phyloP scores from a whole-genome alignment of 92 coral and sea anemone species.

The Blastomussa wellsi region DNA sequence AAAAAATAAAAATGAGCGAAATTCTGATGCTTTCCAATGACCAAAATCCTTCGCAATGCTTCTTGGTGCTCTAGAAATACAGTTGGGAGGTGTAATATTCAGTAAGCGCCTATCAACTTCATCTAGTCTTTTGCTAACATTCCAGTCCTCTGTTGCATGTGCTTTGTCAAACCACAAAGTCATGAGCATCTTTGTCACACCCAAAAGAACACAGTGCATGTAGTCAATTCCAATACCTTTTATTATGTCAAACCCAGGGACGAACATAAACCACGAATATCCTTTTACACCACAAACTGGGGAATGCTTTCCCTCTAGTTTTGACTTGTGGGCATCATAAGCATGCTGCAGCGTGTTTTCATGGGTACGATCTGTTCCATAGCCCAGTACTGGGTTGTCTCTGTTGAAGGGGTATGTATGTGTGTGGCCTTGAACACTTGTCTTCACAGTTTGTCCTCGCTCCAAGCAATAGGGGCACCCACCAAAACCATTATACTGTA shows the following conservation, averaged over 20 bases:
- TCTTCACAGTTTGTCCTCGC: slow-evolving; percentile 38
- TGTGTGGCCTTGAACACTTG: slow-evolving; percentile 65
- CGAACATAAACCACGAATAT: too few relatives aligned
- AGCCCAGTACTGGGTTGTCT: slow-evolving; percentile 40
- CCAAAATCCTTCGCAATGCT: slow-evolving; percentile 16
- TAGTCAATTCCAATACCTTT: slow-evolving; percentile 61
- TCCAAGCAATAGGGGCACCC: slow-evolving; percentile 68
- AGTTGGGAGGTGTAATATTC: too few relatives aligned
- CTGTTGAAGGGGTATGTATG: slow-evolving; percentile 60
- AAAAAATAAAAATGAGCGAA: slow-evolving; percentile 37
- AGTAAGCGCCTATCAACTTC: too few relatives aligned
- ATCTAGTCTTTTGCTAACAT: slow-evolving; percentile 43
- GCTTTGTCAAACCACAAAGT: slow-evolving; percentile 69
- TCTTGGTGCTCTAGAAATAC: too few relatives aligned
- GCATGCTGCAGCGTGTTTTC: slow-evolving; percentile 57
- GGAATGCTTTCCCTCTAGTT: slow-evolving; percentile 49
- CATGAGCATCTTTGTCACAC: slow-evolving; percentile 68
- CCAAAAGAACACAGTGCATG: slow-evolving; percentile 70
- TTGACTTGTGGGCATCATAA: slow-evolving; percentile 57
- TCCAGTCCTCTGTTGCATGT: slow-evolving; percentile 53
- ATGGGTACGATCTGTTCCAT: slow-evolving; percentile 54
- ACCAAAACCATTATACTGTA: slow-evolving; percentile 59
- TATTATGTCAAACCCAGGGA: slow-evolving; percentile 73
- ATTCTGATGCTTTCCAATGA: slow-evolving; percentile 25
- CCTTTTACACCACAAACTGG: slow-evolving; percentile 68